A percentile compares a stretch with the other conserved stretches of the same genome.
Conservation (phyloP, 2,888 invertebrate species). For the Apomyelois bistriatella region DNA sequence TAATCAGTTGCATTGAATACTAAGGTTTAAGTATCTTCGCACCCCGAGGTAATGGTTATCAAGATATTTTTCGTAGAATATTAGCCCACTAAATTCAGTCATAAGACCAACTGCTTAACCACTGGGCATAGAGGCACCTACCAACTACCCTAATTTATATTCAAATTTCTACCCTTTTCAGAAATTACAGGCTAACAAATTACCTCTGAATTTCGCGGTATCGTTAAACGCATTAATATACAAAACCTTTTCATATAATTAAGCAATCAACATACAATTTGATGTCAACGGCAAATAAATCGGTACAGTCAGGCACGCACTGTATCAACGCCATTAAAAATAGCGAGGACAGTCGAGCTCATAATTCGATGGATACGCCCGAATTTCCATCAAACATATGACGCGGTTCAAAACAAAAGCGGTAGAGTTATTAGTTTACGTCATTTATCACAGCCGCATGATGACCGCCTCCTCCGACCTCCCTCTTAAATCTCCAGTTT, state of each 20-base stretch:
- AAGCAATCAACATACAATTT: constrained; percentile 26
- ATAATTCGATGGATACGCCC: constrained; percentile 74
- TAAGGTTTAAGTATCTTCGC: too few species aligned
- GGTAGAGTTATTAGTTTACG: neutral
- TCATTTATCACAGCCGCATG: too few species aligned
- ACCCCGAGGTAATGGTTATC: too few species aligned
- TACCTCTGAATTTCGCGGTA: neutral
- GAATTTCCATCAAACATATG: constrained; percentile 69
- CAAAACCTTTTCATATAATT: constrained; percentile 33
- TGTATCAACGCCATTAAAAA: constrained; percentile 55
- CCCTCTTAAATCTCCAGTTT: too few species aligned
- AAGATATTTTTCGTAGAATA: too few species aligned
- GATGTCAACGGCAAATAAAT: constrained; percentile 22
- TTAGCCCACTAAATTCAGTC: too few species aligned
- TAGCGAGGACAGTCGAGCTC: constrained; percentile 57
- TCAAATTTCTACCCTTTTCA: neutral
- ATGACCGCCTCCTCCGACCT: too few species aligned
- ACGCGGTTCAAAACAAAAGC: constrained; percentile 30
- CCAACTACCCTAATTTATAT: neutral
- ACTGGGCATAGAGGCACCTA: too few species aligned
- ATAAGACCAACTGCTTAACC: too few species aligned
- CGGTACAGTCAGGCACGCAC: constrained; percentile 15
- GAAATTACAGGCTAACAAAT: neutral
- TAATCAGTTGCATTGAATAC: too few species aligned
- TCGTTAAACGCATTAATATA: constrained; percentile 8